Base-by-base conservation (phyloP, 2,113 vertebrate genomes). In the Brachypodius melanocephalos region DNA sequence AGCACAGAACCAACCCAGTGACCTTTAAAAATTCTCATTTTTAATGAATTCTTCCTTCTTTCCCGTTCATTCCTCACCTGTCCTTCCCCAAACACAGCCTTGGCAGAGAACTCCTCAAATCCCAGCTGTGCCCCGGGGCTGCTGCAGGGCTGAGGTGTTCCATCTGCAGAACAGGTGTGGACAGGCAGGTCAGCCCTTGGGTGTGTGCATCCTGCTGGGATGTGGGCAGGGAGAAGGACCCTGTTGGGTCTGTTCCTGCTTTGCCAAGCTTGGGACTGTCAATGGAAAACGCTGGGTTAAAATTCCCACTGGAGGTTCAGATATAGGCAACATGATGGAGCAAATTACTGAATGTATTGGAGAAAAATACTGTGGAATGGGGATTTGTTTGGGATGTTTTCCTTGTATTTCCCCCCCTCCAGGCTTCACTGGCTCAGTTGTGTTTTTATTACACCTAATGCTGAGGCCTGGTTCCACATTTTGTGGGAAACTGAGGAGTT, bases 161-260 rank as follows among this genome's bases (percentile, higher is more conserved):
- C 20, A 29, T 0, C 0, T 11, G 20, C 59, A 57, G 81, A 6
- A 0, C 54, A 52, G 40, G 21, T 48, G 34, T 14, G 81, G 28
- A 9, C 22, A 24, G 52, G 28, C 38, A 12, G 59, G 12, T 6
- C 26, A 5, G n/a, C 22, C 12, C 0, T 17, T 15, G 18, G 57
- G 1, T 5, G 3, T 24, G 42, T 6, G 12, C 12, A 7, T 65
- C 61, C 48, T 12, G 0, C 0, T 12, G n/a, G 36, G 21, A 14
- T 26, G 11, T 36, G 57, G 5, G 5, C 32, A 29, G 4, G 2
- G 31, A 52, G 5, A 32, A 26, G 34, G 31, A 36, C 17, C 8
- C 0, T 1, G 20, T 3, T 21, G 29, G 43, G 8, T 40, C 65
- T 2, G 1, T 15, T 75, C 45, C 80, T 83, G 2, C 40, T 54